These are phyloP conservation scores for Drosophila arawakana DNA, from an alignment of 1,140 invertebrate species.

Conservation along the genomic window DNA sequence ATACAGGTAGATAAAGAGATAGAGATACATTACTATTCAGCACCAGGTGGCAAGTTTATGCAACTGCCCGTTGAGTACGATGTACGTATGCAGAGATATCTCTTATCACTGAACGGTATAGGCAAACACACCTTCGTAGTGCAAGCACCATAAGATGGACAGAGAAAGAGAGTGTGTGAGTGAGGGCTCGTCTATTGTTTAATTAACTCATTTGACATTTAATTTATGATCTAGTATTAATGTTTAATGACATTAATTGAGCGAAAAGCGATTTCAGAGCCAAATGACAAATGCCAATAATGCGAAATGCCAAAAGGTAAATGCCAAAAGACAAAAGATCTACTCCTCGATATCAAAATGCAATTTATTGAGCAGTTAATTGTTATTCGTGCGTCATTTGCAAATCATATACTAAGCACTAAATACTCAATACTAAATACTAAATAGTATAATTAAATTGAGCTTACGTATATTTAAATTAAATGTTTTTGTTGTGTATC, in stretches of 20 bases:
- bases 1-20: not conserved
- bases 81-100: not conserved
- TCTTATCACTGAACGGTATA: constrained; percentile 29
- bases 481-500: constrained; percentile 1
- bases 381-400: constrained; percentile 38
- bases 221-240: constrained; percentile 51
- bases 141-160: no score
- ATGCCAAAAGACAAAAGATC: constrained; percentile 13
- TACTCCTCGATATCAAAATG: constrained; percentile 27
- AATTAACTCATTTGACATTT: constrained; percentile 72
- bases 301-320: constrained; percentile 9
- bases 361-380: constrained; percentile 45
- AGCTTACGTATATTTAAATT: constrained; percentile 20
- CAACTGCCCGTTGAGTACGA: not conserved
- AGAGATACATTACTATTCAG: not conserved
- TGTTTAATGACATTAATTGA: constrained; percentile 62
- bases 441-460: not conserved
- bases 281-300: constrained; percentile 39
- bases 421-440: no score
- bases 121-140: constrained; percentile 16
- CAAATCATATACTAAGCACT: not conserved
- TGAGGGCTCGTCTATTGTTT: constrained; percentile 47
- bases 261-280: constrained; percentile 44
- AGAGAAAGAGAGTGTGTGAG: not conserved
- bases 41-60: not conserved